Percentiles rank a stretch among this genome's conserved stretches.
Evolutionary conservation across 2,797 vertebrate species (phyloP).

Genomic region (Rhodeus uyekii): DNA sequence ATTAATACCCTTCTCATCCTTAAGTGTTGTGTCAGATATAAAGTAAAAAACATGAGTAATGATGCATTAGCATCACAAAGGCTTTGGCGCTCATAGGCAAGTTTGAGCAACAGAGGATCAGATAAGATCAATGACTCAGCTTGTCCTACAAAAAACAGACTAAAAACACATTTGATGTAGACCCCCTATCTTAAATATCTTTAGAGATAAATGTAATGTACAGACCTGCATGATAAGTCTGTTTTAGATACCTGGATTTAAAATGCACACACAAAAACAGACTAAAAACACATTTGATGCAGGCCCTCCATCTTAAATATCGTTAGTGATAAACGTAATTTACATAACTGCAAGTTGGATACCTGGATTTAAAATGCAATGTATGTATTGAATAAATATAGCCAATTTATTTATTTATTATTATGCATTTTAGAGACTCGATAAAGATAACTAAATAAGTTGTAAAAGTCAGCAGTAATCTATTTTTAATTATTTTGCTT

Average conservation of each 20-base stretch:
- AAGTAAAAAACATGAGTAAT: constrained; percentile 9
- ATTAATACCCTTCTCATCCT: neutral
- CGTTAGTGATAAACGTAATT: neutral
- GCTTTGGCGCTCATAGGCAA: neutral
- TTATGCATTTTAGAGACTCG: too few relatives aligned
- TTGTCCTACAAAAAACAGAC: neutral
- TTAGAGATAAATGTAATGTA: neutral
- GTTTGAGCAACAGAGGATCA: neutral
- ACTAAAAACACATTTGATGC: neutral
- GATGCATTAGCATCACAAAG: neutral
- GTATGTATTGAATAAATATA: neutral
- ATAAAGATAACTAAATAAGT: neutral
- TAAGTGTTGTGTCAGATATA: neutral
- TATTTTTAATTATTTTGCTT: neutral
- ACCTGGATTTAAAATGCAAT: neutral
- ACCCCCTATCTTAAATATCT: neutral
- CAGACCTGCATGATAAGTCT: neutral
- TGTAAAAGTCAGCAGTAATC: neutral
- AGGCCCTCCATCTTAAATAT: neutral
- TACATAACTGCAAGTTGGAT: neutral
- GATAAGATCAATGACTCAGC: neutral
- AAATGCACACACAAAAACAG: neutral
- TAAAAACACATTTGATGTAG: neutral
- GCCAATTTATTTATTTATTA: too few relatives aligned
- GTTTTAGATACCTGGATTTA: neutral